Evolutionary conservation across 2,888 invertebrate species (phyloP), one percentile per base, ranked within the genome.

Genomic region (Frankliniella fusca): DNA sequence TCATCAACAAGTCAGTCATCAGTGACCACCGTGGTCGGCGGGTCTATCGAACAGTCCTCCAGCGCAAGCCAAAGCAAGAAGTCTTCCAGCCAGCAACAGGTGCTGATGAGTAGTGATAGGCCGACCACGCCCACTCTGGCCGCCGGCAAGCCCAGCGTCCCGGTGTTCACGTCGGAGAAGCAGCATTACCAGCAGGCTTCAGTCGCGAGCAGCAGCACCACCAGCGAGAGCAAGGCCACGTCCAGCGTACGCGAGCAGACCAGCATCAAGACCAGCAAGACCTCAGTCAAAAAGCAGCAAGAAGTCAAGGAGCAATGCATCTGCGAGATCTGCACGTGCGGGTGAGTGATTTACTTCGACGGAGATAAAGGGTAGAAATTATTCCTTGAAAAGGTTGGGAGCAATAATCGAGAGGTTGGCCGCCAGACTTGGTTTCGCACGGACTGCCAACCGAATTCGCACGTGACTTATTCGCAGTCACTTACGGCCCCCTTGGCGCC

Each of bases 271-370:
- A 80, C 81, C 48, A 81, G 48, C 9, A 38, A 48, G 79, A 81
- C 76, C 27, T 65, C 61, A 11, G 27, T 12, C 70, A 76, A 23
- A 27, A 76, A 76, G 70, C n/a, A 27, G 70, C 23, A n/a, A 8
- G 61, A 61, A 20, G 48, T 76, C 38, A 94, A 93, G 87, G 95
- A 95, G 87, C 94, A 94, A 88, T 96, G 96, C 88, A 95, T 96
- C 86, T 96, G 96, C 87, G 95, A 96, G 90, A 93, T 96, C 84
- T 96, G 96, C 88, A 96, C 95, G 86, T 96, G 96, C 90, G 96
- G 96, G 96, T 96, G 89, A 93, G 94, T 92, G 54, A 12, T 5
- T 38, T 5, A 38, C 38, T 38, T 38, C 38, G 38, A 38, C 38
- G 38, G 38, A 38, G 5, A 38, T 2, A 5, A 38, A 38, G 38